phyloP scores from a whole-genome alignment of 2,888 invertebrate species.

The Myathropa florea region DNA sequence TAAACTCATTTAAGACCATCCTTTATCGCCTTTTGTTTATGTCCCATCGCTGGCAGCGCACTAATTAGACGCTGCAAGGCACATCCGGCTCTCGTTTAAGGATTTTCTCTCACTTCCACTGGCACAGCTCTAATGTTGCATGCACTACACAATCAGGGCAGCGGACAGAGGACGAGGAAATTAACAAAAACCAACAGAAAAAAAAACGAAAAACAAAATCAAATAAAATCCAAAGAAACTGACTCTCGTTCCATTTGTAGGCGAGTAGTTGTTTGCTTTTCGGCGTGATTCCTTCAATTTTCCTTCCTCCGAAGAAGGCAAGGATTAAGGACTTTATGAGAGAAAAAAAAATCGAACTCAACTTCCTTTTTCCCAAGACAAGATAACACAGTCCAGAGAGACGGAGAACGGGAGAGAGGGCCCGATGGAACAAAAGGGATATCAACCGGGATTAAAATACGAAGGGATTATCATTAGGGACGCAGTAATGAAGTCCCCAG shows the following conservation, averaged over 20 bases:
- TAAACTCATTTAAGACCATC: not conserved
- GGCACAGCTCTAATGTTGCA: not conserved
- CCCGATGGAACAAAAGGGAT: conserved; percentile 21
- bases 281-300: conserved; percentile 44
- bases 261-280: conserved; percentile 13
- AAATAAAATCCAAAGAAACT: not conserved
- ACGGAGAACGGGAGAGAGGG: not conserved
- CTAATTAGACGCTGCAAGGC: conserved; percentile 58
- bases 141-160: not conserved
- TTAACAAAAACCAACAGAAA: not conserved
- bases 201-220: not conserved
- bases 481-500: not conserved
- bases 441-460: conserved; percentile 61
- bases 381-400: not conserved
- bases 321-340: not conserved
- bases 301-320: not conserved
- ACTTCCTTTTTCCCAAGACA: not conserved
- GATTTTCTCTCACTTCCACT: not conserved
- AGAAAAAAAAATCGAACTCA: not conserved
- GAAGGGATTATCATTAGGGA: conserved; percentile 27
- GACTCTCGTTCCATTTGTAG: not conserved
- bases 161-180: not conserved
- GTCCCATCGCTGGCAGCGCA: conserved; percentile 38
- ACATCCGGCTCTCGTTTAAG: not conserved
- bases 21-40: conserved; percentile 15